Percentiles rank a stretch among this genome's conserved stretches.
Conservation (phyloP, 2,113 vertebrate species). For the Brachyhypopomus occidentalis region DNA sequence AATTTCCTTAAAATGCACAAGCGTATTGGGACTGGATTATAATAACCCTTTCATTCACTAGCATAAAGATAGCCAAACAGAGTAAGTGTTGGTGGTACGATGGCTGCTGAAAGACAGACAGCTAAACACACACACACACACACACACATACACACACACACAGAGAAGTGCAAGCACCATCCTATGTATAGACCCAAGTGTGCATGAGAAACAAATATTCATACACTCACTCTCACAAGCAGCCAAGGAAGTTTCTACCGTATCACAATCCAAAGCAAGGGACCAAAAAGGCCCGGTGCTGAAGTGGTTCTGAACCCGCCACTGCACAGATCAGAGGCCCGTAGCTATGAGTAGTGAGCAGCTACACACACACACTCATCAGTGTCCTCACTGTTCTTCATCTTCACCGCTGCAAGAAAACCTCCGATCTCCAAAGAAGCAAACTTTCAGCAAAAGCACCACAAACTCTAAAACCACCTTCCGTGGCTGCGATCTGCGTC, state of each 20-base stretch:
- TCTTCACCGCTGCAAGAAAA: neutral
- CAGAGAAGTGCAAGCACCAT: neutral
- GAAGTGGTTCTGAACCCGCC: neutral
- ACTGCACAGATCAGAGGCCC: neutral
- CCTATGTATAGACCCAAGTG: slow-evolving; percentile 63
- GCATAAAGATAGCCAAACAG: neutral
- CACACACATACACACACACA: slow-evolving; percentile 24
- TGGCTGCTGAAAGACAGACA: slow-evolving; percentile 6
- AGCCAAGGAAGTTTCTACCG: neutral
- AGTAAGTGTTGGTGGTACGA: slow-evolving; percentile 8
- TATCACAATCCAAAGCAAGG: neutral
- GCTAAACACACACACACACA: slow-evolving; percentile 20
- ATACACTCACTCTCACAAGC: neutral
- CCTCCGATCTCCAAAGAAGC: neutral
- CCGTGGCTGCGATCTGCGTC: no score
- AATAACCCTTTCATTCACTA: neutral
- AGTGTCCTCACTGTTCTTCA: neutral
- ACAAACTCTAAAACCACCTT: neutral
- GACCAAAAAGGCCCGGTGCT: neutral
- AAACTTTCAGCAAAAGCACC: neutral
- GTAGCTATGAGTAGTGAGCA: neutral
- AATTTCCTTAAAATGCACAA: neutral
- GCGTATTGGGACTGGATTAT: neutral
- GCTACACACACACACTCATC: neutral
- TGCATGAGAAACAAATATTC: slow-evolving; percentile 23